Conservation (phyloP, 30 jellyfish, hydroid and myxozoan species). For the Cassiopea andromeda region DNA sequence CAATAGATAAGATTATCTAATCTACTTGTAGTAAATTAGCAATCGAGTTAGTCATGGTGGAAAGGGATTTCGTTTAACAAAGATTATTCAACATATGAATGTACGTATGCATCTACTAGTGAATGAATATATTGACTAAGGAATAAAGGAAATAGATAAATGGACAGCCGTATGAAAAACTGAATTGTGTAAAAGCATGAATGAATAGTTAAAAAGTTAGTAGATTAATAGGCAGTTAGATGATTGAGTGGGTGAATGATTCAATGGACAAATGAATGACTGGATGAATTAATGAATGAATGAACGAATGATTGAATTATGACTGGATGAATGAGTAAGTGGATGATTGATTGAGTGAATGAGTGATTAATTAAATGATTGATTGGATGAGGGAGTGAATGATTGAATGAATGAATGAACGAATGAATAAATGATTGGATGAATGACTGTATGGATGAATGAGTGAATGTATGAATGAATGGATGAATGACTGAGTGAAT, state of each 20-base stretch:
- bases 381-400: background rate
- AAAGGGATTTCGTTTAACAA: too few relatives aligned
- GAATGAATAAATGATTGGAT: background rate
- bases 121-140: background rate
- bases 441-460: background rate
- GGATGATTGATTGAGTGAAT: background rate
- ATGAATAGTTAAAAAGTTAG: background rate
- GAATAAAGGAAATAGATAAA: background rate
- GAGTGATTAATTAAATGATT: background rate
- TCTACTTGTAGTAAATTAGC: too few relatives aligned
- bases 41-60: too few relatives aligned
- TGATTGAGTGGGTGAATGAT: background rate
- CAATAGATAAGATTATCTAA: too few relatives aligned
- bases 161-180: background rate
- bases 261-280: background rate
- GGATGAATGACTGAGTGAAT: background rate
- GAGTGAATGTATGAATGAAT: background rate
- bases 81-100: background rate
- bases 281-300: constrained; percentile 7
- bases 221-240: background rate
- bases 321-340: background rate
- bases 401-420: background rate
- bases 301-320: background rate
- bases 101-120: background rate
- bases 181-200: background rate